Conservation (phyloP, 2,797 vertebrate genomes). For the Mus minutoides region DNA sequence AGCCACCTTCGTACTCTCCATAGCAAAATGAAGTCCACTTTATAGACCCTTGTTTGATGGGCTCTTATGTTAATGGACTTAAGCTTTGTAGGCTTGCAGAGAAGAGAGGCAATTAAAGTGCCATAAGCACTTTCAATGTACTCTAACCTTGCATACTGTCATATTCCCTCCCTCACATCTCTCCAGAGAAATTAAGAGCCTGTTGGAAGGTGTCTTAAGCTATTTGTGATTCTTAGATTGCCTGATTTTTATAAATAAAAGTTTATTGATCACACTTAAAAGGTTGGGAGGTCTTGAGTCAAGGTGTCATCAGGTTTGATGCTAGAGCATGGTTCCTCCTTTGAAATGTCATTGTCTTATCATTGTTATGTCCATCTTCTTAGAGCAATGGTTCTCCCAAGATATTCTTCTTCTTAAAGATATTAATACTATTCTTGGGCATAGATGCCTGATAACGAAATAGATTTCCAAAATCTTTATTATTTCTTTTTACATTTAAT, state of each 20-base stretch:
- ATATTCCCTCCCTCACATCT: background rate
- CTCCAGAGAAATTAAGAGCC: background rate
- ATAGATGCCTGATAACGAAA: background rate
- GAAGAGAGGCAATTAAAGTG: background rate
- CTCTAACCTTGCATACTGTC: background rate
- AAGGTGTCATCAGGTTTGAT: background rate
- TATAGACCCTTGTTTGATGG: background rate
- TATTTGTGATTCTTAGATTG: background rate
- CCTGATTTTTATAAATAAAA: background rate
- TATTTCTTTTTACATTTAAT: background rate
- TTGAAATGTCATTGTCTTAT: background rate
- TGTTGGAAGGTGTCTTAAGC: background rate
- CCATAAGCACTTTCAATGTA: background rate
- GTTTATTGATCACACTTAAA: background rate
- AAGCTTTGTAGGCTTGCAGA: background rate
- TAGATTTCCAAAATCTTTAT: background rate
- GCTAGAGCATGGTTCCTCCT: background rate
- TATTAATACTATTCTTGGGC: background rate
- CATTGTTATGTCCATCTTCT: background rate
- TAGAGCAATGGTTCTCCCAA: background rate
- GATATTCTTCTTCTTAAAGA: background rate
- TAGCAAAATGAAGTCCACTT: background rate
- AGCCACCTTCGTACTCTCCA: background rate
- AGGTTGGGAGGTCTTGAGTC: background rate
- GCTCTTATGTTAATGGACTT: background rate